phyloP scores from a whole-genome alignment of 2,888 invertebrate species.

The Phalangium opilio region DNA sequence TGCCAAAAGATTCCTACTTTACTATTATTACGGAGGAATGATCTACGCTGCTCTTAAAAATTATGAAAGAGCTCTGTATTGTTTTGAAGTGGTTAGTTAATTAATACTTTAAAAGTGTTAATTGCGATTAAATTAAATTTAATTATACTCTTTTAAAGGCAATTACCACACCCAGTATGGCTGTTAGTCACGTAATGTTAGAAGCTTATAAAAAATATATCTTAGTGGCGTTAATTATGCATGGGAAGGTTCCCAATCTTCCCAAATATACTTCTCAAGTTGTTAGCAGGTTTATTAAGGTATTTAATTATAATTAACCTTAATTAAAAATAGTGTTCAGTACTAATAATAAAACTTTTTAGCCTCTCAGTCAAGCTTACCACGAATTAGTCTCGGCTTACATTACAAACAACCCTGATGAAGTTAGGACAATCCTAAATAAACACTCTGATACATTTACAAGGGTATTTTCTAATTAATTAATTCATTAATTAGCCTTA shows the following conservation, averaged over 20 bases:
- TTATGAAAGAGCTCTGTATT: slow-evolving; percentile 80
- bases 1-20: slow-evolving; percentile 75
- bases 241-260: slow-evolving; percentile 61
- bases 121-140: too few species aligned
- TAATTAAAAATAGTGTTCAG: too few species aligned
- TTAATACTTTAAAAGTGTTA: background rate
- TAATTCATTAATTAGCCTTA: too few species aligned
- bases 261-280: slow-evolving; percentile 88
- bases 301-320: too few species aligned
- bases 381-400: slow-evolving; percentile 76
- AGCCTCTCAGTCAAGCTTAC: slow-evolving; percentile 70
- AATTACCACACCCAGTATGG: slow-evolving; percentile 82
- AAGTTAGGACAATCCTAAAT: slow-evolving; percentile 47
- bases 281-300: slow-evolving; percentile 43
- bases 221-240: slow-evolving; percentile 72
- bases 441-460: slow-evolving; percentile 68
- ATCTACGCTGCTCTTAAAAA: slow-evolving; percentile 87
- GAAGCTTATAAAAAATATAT: slow-evolving; percentile 95
- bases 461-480: slow-evolving; percentile 37
- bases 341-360: slow-evolving; percentile 28
- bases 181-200: slow-evolving; percentile 91
- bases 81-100: slow-evolving; percentile 61
- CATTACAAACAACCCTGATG: slow-evolving; percentile 51
- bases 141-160: slow-evolving; percentile 36
- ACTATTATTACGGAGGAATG: slow-evolving; percentile 96